Evolutionary conservation across 1,140 invertebrate species (phyloP).

Genomic region (Agrilus planipennis): DNA sequence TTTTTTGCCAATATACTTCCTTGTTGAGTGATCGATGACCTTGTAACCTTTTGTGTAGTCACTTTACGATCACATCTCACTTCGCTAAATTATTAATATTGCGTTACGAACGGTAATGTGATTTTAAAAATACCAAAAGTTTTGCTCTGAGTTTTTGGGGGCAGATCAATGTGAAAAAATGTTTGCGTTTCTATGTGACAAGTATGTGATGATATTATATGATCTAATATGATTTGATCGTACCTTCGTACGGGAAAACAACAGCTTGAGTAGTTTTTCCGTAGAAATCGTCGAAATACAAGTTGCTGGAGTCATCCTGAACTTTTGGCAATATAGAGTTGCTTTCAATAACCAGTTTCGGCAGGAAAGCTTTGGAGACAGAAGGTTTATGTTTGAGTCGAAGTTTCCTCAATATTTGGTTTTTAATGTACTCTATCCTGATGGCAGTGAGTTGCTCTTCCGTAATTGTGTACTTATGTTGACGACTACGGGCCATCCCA

Average conservation of each 20-base stretch:
- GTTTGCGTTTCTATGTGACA: too few species aligned
- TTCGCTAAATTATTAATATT: too few species aligned
- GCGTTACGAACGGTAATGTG: too few species aligned
- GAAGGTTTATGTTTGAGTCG: slow-evolving; percentile 58
- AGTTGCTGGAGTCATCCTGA: slow-evolving; percentile 36
- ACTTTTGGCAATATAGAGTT: slow-evolving; percentile 31
- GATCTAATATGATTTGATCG: too few species aligned
- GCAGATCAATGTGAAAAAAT: too few species aligned
- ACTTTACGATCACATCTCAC: too few species aligned
- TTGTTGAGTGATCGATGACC: too few species aligned
- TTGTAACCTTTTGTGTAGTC: too few species aligned
- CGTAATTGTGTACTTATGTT: slow-evolving; percentile 22
- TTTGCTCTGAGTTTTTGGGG: too few species aligned
- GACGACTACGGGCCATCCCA: slow-evolving; percentile 5
- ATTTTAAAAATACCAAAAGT: too few species aligned
- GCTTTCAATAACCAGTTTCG: slow-evolving; percentile 56
- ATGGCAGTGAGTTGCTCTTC: slow-evolving; percentile 42
- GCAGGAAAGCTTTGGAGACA: slow-evolving; percentile 45
- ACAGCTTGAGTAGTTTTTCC: slow-evolving; percentile 68
- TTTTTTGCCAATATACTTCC: too few species aligned
- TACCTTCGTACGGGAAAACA: slow-evolving; percentile 63
- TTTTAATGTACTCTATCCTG: slow-evolving; percentile 65
- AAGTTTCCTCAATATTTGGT: slow-evolving; percentile 68
- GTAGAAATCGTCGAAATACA: slow-evolving; percentile 58
- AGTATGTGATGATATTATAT: too few species aligned